A percentile compares a stretch with the other conserved stretches of the same genome.
phyloP scores from a whole-genome alignment of 2,797 vertebrate genomes.

The Scyliorhinus canicula region DNA sequence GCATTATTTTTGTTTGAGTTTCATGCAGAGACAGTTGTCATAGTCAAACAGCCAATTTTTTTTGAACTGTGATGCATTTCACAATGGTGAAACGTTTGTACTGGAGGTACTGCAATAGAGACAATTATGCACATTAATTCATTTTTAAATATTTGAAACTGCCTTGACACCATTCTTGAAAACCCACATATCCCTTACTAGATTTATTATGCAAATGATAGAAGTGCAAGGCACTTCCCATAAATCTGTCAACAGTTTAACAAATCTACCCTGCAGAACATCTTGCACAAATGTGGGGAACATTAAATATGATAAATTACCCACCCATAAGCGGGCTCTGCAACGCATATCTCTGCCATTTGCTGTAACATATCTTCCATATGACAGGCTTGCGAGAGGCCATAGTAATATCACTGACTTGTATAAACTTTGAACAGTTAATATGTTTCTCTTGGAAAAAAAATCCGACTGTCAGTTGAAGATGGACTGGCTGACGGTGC shows the following conservation, averaged over 20 bases:
- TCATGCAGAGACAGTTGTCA: not conserved
- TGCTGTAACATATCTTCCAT: not conserved
- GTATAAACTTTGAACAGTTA: conserved; percentile 8
- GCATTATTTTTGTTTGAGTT: not conserved
- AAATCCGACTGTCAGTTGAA: not conserved
- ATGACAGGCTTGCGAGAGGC: not conserved
- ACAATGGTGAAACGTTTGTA: not conserved
- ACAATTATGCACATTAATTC: not conserved
- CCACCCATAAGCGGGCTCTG: not conserved
- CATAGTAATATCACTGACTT: not conserved
- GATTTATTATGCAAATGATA: not conserved
- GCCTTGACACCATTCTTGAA: not conserved
- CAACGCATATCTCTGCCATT: not conserved
- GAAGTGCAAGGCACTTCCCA: not conserved
- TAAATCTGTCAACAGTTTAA: not conserved
- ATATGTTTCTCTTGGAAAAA: not conserved
- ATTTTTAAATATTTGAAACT: not conserved
- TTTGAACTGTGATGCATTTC: not conserved
- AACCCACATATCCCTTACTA: not conserved
- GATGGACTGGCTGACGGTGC: not conserved
- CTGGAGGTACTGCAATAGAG: not conserved
- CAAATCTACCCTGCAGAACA: not conserved
- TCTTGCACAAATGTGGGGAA: not conserved
- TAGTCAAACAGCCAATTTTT: not conserved
- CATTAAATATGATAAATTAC: not conserved